Evolutionary conservation across 2,888 invertebrate genomes (phyloP).

Genomic region (Metallyticus violacea): DNA sequence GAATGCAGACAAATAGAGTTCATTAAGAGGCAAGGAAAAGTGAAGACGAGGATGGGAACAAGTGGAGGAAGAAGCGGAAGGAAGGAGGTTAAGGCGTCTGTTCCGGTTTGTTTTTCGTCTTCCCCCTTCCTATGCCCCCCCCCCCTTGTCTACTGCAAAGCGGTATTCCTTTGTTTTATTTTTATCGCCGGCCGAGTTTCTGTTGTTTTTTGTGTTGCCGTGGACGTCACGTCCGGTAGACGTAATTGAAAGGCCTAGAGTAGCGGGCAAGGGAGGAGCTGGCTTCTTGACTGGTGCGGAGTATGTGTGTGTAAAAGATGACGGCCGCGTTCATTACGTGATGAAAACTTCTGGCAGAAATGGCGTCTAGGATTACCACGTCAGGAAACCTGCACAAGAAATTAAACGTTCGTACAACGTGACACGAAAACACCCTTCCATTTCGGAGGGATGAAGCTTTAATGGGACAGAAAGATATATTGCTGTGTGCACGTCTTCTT

Average conservation of each 20-base stretch:
- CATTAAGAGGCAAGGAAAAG: neutral
- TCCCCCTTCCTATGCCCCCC: neutral
- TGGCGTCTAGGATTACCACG: neutral
- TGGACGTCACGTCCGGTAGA: neutral
- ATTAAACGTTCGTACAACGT: neutral
- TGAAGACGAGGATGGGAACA: neutral
- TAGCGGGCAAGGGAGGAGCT: no score
- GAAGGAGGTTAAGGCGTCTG: constrained; percentile 1
- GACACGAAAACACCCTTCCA: neutral
- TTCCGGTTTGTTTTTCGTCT: neutral
- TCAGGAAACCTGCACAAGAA: neutral
- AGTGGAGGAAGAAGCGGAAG: neutral
- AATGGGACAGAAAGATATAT: neutral
- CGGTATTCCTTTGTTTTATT: no score
- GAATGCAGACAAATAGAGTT: constrained; percentile 11
- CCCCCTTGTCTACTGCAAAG: no score
- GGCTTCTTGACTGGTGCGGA: no score
- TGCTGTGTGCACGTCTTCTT: neutral
- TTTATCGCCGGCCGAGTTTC: no score
- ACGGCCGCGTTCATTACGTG: neutral
- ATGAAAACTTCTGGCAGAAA: neutral
- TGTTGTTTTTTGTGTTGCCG: neutral
- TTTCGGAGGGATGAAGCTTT: no score
- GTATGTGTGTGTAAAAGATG: neutral
- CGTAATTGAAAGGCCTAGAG: neutral